phyloP scores from a whole-genome alignment of 2,113 vertebrate species.

The Macrotus californicus region DNA sequence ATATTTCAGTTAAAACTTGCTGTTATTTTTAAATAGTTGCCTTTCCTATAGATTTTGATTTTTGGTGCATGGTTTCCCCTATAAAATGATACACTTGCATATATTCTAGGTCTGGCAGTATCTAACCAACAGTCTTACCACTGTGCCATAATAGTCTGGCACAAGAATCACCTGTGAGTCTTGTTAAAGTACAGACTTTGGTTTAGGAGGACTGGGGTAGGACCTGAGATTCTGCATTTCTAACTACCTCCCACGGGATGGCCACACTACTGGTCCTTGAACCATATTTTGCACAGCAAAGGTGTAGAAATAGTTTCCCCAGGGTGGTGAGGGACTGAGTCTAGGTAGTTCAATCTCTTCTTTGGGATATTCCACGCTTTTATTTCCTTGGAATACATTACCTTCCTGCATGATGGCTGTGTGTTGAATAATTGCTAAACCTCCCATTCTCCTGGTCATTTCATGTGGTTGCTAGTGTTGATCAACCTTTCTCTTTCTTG shows the following conservation, averaged over 20 bases:
- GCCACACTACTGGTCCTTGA: not conserved
- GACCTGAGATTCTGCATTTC: not conserved
- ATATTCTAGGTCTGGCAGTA: not conserved
- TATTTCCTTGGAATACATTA: not conserved
- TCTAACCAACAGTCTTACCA: not conserved
- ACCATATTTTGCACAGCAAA: not conserved
- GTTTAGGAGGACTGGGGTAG: not conserved
- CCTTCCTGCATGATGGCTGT: not conserved
- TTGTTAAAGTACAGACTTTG: not conserved
- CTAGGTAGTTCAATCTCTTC: not conserved
- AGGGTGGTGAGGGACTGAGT: not conserved
- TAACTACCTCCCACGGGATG: not conserved
- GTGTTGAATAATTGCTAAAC: not conserved
- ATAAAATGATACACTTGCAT: not conserved
- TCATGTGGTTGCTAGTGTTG: not conserved
- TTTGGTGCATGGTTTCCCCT: not conserved
- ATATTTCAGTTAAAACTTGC: not conserved
- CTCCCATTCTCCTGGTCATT: not conserved
- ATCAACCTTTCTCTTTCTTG: conserved; percentile 12
- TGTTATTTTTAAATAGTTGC: not conserved
- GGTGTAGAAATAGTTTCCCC: not conserved
- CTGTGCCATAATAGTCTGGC: not conserved
- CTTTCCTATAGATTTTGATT: not conserved
- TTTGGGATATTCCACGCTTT: not conserved
- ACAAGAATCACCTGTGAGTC: not conserved